A percentile compares a stretch with the other conserved stretches of the same genome.
phyloP scores from a whole-genome alignment of 2,888 invertebrate genomes.

The Drosophila acutilabella region DNA sequence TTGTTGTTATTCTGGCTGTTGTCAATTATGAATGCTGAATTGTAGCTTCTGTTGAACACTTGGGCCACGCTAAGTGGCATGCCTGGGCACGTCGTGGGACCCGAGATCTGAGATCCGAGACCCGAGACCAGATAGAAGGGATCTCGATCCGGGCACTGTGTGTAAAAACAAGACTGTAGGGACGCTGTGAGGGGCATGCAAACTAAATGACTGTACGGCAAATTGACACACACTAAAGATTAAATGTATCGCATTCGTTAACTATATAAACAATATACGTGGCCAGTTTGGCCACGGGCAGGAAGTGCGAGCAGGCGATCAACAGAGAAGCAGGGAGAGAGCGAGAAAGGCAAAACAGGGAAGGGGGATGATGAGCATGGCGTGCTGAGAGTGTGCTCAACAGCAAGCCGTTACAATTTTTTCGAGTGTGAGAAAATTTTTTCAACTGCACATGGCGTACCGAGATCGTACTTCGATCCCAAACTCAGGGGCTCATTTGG shows the following conservation, averaged over 20 bases:
- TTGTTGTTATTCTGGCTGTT: slow-evolving; percentile 55
- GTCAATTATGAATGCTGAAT: slow-evolving; percentile 81
- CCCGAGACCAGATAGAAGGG: slow-evolving; percentile 24
- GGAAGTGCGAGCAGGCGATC: slow-evolving; percentile 64
- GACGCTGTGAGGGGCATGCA: slow-evolving; percentile 71
- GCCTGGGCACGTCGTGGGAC: slow-evolving; percentile 78
- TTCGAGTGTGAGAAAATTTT: slow-evolving; percentile 84
- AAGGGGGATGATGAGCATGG: slow-evolving; percentile 53
- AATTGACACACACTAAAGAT: slow-evolving; percentile 82
- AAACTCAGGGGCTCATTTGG: slow-evolving; percentile 63
- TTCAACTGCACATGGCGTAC: slow-evolving; percentile 82
- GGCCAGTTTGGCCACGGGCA: slow-evolving; percentile 68
- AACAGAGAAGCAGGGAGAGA: slow-evolving; percentile 9
- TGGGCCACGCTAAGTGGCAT: slow-evolving; percentile 79
- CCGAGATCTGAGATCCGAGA: slow-evolving; percentile 35
- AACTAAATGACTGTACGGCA: slow-evolving; percentile 81
- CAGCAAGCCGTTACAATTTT: slow-evolving; percentile 77
- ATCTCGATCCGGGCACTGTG: slow-evolving; percentile 34
- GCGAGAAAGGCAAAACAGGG: slow-evolving; percentile 1
- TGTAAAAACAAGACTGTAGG: slow-evolving; percentile 28
- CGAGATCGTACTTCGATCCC: slow-evolving; percentile 42
- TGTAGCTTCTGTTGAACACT: slow-evolving; percentile 84
- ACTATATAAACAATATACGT: slow-evolving; percentile 82
- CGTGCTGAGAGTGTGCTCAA: slow-evolving; percentile 77
- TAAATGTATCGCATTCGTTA: slow-evolving; percentile 83